Evolutionary conservation across 2,888 invertebrate genomes (phyloP).

Genomic region (Pseudococcus jackbeardsleyi): DNA sequence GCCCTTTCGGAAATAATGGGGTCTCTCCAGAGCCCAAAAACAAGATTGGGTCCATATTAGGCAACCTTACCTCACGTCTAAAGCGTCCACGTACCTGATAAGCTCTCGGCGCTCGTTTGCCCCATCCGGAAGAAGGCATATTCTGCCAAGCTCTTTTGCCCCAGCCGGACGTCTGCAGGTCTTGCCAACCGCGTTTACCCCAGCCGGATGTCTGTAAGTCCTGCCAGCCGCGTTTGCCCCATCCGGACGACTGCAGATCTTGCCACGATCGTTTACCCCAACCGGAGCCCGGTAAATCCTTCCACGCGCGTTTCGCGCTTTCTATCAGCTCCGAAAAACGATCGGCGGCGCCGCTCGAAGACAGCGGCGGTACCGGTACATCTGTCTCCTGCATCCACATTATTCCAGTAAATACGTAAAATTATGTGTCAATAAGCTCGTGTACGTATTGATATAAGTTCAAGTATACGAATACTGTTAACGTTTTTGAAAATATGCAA

Average conservation of each 20-base stretch:
- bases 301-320: conserved; percentile 72
- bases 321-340: conserved; percentile 4
- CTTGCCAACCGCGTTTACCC: conserved; percentile 73
- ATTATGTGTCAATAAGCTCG: too few relatives aligned
- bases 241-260: conserved; percentile 72
- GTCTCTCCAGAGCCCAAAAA: too few relatives aligned
- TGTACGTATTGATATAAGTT: too few relatives aligned
- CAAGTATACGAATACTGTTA: too few relatives aligned
- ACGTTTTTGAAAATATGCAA: too few relatives aligned
- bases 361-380: neutral
- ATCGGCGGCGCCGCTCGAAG: neutral
- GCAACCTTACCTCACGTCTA: too few relatives aligned
- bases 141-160: conserved; percentile 76
- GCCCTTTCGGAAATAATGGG: too few relatives aligned
- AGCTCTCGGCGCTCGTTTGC: conserved; percentile 71
- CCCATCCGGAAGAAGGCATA: conserved; percentile 73
- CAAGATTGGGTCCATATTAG: too few relatives aligned
- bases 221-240: conserved; percentile 76
- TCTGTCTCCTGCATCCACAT: neutral
- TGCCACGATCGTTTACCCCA: conserved; percentile 77
- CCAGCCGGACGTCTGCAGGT: conserved; percentile 73
- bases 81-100: too few relatives aligned
- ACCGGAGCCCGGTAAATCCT: conserved; percentile 73
- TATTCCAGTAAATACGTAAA: too few relatives aligned
- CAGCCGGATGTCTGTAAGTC: conserved; percentile 70